phyloP scores from a whole-genome alignment of 2,888 invertebrate species.

The Ichneumon xanthorius region DNA sequence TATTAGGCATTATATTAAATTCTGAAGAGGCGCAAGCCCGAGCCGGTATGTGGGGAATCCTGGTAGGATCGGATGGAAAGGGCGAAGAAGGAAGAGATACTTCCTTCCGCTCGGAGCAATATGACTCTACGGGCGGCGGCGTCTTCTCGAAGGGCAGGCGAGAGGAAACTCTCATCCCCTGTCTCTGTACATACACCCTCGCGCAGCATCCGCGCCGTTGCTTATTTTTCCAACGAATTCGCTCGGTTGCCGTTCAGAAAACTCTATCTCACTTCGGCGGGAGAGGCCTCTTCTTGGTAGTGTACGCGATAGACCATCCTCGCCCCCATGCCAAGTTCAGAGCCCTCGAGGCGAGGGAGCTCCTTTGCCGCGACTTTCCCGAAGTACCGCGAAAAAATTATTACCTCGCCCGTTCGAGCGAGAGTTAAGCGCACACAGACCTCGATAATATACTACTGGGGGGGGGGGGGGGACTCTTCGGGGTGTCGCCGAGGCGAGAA shows the following conservation, averaged over 20 bases:
- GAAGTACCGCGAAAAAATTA: constrained; percentile 61
- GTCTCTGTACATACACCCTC: constrained; percentile 11
- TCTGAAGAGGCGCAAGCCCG: constrained; percentile 75
- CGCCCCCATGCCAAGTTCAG: constrained; percentile 62
- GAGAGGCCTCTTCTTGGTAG: constrained; percentile 17
- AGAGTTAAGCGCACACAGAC: constrained; percentile 53
- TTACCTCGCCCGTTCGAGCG: constrained; percentile 63
- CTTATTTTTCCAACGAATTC: constrained; percentile 65
- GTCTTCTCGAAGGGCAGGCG: constrained; percentile 42
- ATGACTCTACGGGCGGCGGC: constrained; percentile 60
- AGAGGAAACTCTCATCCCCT: constrained; percentile 54
- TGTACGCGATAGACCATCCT: constrained; percentile 19
- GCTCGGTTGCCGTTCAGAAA: constrained; percentile 38
- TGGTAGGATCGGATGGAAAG: constrained; percentile 52
- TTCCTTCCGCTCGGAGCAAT: constrained; percentile 73
- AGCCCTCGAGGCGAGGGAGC: not conserved
- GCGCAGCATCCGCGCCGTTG: constrained; percentile 46
- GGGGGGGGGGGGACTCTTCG: not conserved
- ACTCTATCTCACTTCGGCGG: constrained; percentile 34
- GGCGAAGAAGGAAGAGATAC: constrained; percentile 68
- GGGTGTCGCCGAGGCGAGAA: constrained; percentile 55
- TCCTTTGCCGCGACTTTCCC: constrained; percentile 8
- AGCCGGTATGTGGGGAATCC: constrained; percentile 61
- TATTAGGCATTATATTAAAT: constrained; percentile 82
- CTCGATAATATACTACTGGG: constrained; percentile 51